Conservation (phyloP, 2,888 invertebrate genomes). For the Thera obeliscata region DNA sequence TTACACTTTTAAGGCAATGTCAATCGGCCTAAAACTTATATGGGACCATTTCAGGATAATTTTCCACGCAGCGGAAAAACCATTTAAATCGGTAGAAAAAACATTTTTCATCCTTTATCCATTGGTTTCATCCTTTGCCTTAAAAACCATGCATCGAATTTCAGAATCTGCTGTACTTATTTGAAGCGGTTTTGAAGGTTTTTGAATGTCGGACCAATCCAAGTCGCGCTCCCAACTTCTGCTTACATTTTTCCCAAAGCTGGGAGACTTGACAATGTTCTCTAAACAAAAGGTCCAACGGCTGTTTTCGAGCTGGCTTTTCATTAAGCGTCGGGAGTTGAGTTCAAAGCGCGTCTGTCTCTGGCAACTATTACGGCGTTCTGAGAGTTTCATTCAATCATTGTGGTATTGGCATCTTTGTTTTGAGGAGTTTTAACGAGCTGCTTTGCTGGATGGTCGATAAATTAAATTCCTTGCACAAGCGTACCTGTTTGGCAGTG, state of each 20-base stretch:
- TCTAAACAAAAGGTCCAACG: conserved; percentile 55
- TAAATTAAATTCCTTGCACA: conserved; percentile 39
- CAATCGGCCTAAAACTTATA: not conserved
- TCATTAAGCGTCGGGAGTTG: conserved; percentile 56
- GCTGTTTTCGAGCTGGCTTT: conserved; percentile 57
- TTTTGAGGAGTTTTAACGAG: conserved; percentile 44
- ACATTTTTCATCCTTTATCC: too few species aligned
- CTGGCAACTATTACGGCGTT: conserved; percentile 56
- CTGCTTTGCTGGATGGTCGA: conserved; percentile 30
- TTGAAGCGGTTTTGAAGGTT: not conserved
- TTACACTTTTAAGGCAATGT: not conserved
- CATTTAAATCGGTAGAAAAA: not conserved
- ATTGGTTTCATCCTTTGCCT: too few species aligned
- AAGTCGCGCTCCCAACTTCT: conserved; percentile 40
- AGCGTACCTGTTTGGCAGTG: conserved; percentile 3
- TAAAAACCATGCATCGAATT: not conserved
- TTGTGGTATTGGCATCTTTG: conserved; percentile 51
- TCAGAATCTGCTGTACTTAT: not conserved
- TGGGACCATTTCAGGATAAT: not conserved
- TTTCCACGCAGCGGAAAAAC: not conserved
- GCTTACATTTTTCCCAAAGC: conserved; percentile 45
- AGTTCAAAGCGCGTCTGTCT: conserved; percentile 52
- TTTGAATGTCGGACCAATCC: conserved; percentile 32
- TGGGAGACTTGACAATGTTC: conserved; percentile 50
- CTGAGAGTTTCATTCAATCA: conserved; percentile 55